Base-by-base conservation (phyloP, 2,888 invertebrate species). In the Drosophila conformis region DNA sequence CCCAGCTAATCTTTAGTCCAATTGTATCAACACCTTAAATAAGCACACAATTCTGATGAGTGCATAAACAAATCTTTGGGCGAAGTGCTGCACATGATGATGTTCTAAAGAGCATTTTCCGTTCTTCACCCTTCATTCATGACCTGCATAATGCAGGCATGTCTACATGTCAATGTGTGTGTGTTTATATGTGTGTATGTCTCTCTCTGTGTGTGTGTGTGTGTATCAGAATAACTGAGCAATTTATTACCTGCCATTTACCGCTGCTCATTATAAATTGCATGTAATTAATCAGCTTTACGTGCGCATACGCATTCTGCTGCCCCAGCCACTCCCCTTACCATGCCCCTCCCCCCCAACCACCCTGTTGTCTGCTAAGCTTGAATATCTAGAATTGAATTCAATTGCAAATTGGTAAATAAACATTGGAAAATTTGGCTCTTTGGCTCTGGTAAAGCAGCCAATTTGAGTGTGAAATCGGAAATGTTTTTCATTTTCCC, bases 241-340 rank as follows among this genome's bases (percentile, higher is more conserved):
- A 86, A 89, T 90, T 89, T 89, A 90, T 89, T 89, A 86, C 84
- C 90, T 89, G 90, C 87, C 90, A 90, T 86, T 86, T 87, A 77
- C 82, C 87, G 73, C 73, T 85, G 54, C 77, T 81, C 90, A 89
- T 87, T 90, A 87, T 87, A 89, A 89, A 87, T 87, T 87, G 70
- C 84, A 73, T 60, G 89, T 77, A 87, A 87, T 87, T 90, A 87
- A 87, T 87, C 90, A 87, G 82, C 64, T 89, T 76, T 78, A 67
- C 83, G 76, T 89, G 82, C 73, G 86, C 83, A 90, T 86, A 83
- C 87, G 76, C 69, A 75, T 72, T 75, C 42, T 68, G n/a, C 51
- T 46, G 11, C 13, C 4, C n/a, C 33, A n/a, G 1, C 25, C 46
- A 29, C 29, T 35, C 25, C n/a, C 38, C 25, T 6, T 6, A 1